Evolutionary conservation across 2,888 invertebrate genomes (phyloP).

Genomic region (Melieria omissa): DNA sequence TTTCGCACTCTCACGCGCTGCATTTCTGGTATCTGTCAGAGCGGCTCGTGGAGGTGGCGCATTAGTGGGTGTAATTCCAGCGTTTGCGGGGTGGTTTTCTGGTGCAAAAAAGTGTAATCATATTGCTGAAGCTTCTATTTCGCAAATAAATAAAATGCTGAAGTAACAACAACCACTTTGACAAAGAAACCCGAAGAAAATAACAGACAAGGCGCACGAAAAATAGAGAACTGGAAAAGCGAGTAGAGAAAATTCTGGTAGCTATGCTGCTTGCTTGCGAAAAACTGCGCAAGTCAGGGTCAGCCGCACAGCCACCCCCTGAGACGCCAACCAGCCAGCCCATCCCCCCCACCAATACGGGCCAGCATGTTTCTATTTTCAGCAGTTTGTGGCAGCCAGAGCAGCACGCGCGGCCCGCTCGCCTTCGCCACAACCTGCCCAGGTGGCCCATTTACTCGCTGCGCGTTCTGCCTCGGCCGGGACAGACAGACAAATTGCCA

Average conservation of each 20-base stretch:
- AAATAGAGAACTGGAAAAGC: neutral
- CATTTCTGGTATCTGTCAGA: too few relatives aligned
- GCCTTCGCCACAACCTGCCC: too few relatives aligned
- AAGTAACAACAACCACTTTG: neutral
- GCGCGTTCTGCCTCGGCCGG: neutral
- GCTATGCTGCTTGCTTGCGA: conserved; percentile 23
- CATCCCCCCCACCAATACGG: too few relatives aligned
- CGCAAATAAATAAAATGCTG: conserved; percentile 19
- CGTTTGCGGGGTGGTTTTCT: too few relatives aligned
- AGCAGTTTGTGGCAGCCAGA: too few relatives aligned
- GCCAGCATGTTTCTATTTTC: too few relatives aligned
- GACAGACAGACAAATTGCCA: conserved; percentile 41
- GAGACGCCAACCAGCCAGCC: too few relatives aligned
- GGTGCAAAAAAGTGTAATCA: neutral
- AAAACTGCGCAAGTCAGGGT: conserved; percentile 64
- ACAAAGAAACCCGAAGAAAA: neutral
- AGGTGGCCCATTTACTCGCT: conserved; percentile 7
- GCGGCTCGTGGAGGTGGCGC: too few relatives aligned
- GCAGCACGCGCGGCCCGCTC: too few relatives aligned
- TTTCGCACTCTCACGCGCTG: too few relatives aligned
- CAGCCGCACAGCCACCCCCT: conserved; percentile 44
- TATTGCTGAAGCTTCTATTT: conserved; percentile 4
- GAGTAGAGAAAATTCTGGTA: conserved; percentile 21
- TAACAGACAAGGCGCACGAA: neutral
- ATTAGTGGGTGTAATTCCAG: too few relatives aligned